Base-by-base conservation (phyloP, 2,113 vertebrate genomes). In the Electrona antarctica region DNA sequence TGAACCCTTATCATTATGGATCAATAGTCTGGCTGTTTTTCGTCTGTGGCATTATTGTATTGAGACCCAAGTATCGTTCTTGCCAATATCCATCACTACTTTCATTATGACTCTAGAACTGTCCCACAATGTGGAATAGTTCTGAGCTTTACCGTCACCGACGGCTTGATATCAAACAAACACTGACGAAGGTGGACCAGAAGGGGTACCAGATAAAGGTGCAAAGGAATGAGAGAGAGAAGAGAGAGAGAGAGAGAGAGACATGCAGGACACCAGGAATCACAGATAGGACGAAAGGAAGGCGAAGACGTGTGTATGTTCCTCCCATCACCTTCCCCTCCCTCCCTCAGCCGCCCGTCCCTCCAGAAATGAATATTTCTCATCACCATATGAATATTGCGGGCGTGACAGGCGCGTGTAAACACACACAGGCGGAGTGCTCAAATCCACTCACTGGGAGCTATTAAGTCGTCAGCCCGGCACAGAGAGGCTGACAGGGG, bases 321-420 rank as follows among this genome's bases (percentile, higher is more conserved):
- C 71, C 88, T 8, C 47, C 11, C 3, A 8, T 59, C 48, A 45
- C 8, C 64, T 3, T 41, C 51, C 61, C 62, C 47, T 33, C 21
- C 51, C 9, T 46, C 33, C 64, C 46, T 7, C 4, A 0, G 4
- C 59, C 57, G 64, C 65, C 33, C 33, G 90, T 87, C 90, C 91
- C 90, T 93, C 93, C 94, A 93, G 69, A 95, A 95, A 96, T 95
- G 95, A 96, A 96, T 97, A 96, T 97, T 96, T 98, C 95, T 97
- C 94, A 95, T 95, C 95, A 96, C 94, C 93, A 95, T 95, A 96
- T 97, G 95, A 98, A 97, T 96, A 97, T 97, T 97, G 97, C 95
- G 94, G 95, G 94, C 92, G 90, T 97, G 96, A 98, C 96, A 97
- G 96, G 95, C 92, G 94, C 95, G 92, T 94, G 95, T 96, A 98